Evolutionary conservation across 2,113 vertebrate genomes (phyloP), one percentile per base, ranked within the genome.

Genomic region (Ranitomeya imitator): DNA sequence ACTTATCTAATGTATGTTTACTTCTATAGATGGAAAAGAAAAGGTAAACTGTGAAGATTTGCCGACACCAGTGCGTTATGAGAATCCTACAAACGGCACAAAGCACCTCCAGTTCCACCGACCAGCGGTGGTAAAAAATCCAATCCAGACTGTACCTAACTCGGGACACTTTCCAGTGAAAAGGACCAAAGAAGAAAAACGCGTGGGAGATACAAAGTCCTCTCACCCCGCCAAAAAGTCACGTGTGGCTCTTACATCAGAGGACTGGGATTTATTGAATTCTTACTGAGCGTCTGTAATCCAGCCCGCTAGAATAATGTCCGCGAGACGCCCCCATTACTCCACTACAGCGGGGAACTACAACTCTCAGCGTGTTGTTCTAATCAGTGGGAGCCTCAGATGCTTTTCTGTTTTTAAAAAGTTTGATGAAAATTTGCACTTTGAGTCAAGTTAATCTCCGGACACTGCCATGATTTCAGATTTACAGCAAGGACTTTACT

Each of bases 231-330:
- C 93, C 52, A 97, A 97, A 90, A 94, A 96, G 85, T 93, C 91
- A 18, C 92, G 93, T 4, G 88, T 94, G n/a, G 92, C 93, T 90
- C 91, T 98, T 21, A 92, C 95, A 45, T 90, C 93, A 77, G 95
- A 97, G 87, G 98, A 99, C 91, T 93, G 96, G 92, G 95, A 97
- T 88, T 93, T 99, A 89, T 91, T 99, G 91, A 96, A 97, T 92
- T 96, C 94, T 90, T 99, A 99, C 89, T 99, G 94, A 97, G 90
- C 90, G 45, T 11, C 21, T 18, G 14, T 18, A 15, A 60, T 21
- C 79, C 12, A 5, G 8, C 9, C 11, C 11, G 0, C 19, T 52
- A 6, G 45, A 6, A 52, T 10, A 7, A 23, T 23, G 78, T 8
- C 26, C 78, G 26, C 7, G 16, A 9, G 12, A 76, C 67, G 9